phyloP scores from a whole-genome alignment of 2,888 invertebrate genomes.

The Eupithecia exiguata region DNA sequence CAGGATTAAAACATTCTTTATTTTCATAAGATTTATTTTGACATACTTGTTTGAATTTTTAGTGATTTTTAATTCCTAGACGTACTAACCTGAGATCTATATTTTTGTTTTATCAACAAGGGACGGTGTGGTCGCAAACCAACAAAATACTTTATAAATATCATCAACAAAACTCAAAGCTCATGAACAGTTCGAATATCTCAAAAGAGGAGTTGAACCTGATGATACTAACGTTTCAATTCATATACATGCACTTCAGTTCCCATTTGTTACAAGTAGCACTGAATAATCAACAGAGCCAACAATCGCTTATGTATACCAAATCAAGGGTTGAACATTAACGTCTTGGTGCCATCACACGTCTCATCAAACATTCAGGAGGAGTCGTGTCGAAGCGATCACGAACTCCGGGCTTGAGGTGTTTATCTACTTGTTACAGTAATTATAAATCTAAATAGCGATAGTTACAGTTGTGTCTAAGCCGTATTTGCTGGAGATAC shows the following conservation, averaged over 20 bases:
- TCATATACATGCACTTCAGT: not conserved
- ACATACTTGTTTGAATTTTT: not conserved
- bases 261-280: slow-evolving; percentile 5
- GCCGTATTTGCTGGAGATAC: not conserved
- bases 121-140: no score
- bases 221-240: not conserved
- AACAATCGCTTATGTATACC: slow-evolving; percentile 31
- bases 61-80: not conserved
- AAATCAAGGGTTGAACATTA: slow-evolving; percentile 65
- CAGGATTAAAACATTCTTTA: not conserved
- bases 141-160: not conserved
- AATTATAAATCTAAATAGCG: slow-evolving; percentile 24
- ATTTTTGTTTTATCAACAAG: not conserved
- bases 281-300: slow-evolving; percentile 21
- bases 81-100: not conserved
- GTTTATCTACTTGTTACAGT: slow-evolving; percentile 18
- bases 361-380: slow-evolving; percentile 66
- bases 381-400: slow-evolving; percentile 47
- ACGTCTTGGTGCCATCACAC: slow-evolving; percentile 56
- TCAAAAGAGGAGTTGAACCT: not conserved
- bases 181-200: not conserved
- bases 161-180: not conserved
- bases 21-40: not conserved
- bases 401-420: slow-evolving; percentile 46
- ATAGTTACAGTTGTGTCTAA: not conserved